Conservation (phyloP, 2,888 invertebrate species). For the Spilosoma lubricipeda region DNA sequence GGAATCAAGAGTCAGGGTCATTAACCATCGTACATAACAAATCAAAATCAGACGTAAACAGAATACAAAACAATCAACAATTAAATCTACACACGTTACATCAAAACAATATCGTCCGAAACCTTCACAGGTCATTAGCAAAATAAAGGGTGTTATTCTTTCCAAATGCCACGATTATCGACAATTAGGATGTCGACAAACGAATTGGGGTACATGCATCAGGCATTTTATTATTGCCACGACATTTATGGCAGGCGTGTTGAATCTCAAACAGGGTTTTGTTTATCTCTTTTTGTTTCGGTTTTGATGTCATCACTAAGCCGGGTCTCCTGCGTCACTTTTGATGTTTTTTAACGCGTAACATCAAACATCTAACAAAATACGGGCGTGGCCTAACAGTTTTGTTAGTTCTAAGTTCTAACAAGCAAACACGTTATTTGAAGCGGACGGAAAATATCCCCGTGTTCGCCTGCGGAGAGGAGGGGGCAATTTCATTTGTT, state of each 20-base stretch:
- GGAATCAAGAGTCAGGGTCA: no score
- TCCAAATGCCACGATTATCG: slow-evolving; percentile 29
- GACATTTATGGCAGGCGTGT: slow-evolving; percentile 27
- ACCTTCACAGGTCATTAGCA: slow-evolving; percentile 37
- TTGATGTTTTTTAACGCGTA: no score
- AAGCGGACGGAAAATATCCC: no score
- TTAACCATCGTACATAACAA: neutral
- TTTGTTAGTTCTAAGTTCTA: no score
- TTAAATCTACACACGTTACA: slow-evolving; percentile 11
- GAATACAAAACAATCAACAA: slow-evolving; percentile 16
- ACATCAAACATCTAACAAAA: no score
- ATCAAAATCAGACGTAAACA: slow-evolving; percentile 12
- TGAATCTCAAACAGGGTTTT: slow-evolving; percentile 5
- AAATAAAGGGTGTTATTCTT: slow-evolving; percentile 34
- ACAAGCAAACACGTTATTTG: no score
- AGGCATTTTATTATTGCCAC: slow-evolving; percentile 23
- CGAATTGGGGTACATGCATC: slow-evolving; percentile 23
- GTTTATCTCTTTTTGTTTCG: neutral
- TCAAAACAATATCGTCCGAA: slow-evolving; percentile 11
- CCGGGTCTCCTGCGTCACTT: no score
- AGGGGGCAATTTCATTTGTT: no score
- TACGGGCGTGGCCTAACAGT: no score
- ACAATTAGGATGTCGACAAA: slow-evolving; percentile 25
- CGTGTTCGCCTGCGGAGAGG: no score
- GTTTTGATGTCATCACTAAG: neutral